phyloP scores from a whole-genome alignment of 2,113 vertebrate genomes.

The Oreochromis tanganicae region DNA sequence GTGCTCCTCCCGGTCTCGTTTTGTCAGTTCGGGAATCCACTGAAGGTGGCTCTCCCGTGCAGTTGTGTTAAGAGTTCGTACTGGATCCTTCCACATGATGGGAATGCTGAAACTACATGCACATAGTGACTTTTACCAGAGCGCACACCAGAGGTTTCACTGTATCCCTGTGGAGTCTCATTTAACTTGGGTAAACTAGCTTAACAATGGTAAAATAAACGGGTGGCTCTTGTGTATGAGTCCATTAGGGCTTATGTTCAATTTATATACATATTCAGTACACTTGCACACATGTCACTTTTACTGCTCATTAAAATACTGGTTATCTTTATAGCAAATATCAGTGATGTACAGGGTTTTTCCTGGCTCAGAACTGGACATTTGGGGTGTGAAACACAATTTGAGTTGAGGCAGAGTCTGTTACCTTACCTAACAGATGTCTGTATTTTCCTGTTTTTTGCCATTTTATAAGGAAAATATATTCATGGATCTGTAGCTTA shows the following conservation, averaged over 20 bases:
- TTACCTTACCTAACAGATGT: background rate
- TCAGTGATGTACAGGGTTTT: background rate
- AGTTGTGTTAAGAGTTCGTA: background rate
- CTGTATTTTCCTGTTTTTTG: background rate
- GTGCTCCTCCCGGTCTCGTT: background rate
- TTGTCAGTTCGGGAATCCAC: background rate
- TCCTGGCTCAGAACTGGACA: background rate
- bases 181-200: background rate
- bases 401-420: background rate
- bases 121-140: background rate
- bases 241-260: background rate
- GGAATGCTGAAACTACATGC: background rate
- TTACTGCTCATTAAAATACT: background rate
- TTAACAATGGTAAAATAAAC: background rate
- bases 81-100: accelerated
- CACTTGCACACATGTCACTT: background rate
- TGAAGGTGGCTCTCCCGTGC: accelerated
- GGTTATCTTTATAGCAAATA: background rate
- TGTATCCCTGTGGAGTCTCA: background rate
- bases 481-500: background rate
- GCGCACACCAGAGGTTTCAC: background rate
- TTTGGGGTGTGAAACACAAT: background rate
- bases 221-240: background rate
- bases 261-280: background rate
- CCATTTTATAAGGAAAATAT: background rate